phyloP scores from a whole-genome alignment of 2,797 vertebrate genomes.

The Phrynocephalus guinanensis region DNA sequence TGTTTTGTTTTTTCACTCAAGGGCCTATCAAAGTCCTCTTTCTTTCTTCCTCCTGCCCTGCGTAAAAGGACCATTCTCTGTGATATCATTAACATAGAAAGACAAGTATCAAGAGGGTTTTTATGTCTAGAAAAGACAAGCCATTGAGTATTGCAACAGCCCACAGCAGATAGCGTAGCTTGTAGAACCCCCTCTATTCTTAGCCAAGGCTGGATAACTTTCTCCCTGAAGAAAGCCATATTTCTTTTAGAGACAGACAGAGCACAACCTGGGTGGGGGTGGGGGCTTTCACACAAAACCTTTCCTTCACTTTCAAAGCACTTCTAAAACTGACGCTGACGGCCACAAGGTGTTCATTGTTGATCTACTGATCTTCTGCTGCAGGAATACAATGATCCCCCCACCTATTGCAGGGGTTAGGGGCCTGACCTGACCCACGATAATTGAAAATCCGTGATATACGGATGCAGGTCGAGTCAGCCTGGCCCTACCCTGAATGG shows the following conservation, averaged over 20 bases:
- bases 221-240: background rate
- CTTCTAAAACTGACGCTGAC: background rate
- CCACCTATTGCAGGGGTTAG: too few relatives aligned
- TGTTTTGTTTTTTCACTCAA: background rate
- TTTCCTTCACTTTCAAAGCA: background rate
- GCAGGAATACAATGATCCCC: background rate
- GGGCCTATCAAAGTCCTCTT: fast-evolving
- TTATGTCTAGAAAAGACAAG: background rate
- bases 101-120: background rate
- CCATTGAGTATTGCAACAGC: background rate
- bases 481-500: too few relatives aligned
- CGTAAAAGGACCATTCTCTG: conserved; percentile 14
- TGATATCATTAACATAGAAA: background rate
- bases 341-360: background rate
- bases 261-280: background rate
- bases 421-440: too few relatives aligned
- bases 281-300: background rate
- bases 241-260: background rate
- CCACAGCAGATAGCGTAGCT: background rate
- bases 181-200: background rate
- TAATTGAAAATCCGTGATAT: too few relatives aligned
- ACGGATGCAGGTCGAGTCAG: too few relatives aligned
- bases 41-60: background rate
- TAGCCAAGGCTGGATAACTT: background rate
- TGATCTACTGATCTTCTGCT: background rate